Evolutionary conservation across 2,888 invertebrate genomes (phyloP), one percentile per base, ranked within the genome.

Genomic region (Hemaris fuciformis): DNA sequence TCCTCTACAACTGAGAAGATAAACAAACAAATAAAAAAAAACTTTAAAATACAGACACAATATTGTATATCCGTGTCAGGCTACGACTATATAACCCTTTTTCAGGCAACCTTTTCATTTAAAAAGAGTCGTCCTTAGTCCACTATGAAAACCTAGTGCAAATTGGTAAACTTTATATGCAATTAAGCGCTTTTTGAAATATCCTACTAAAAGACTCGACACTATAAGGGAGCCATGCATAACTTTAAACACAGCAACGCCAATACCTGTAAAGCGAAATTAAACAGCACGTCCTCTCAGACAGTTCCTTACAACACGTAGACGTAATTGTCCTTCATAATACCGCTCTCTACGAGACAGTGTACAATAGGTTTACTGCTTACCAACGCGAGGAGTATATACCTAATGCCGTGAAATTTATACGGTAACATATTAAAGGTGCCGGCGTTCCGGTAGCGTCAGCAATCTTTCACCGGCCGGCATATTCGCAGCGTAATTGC

Each of bases 401-500:
- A 45, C 57, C 25, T 57, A 46, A 61, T 57, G 60, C 64, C 68
- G 48, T 70, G 64, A 74, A 77, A 75, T 77, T 74, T 73, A 77
- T 72, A 70, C 63, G 69, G 69, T 64, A 63, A 71, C 74, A 71
- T 73, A 71, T 70, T 74, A 73, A 72, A 76, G 70, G 70, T 71
- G 66, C 60, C 53, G 18, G 61, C 42, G 18, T 43, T 57, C 56
- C 60, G 31, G 60, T 53, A 62, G 53, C 65, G 63, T 70, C 68
- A 70, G 69, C 72, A 69, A 72, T 75, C 74, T 73, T 74, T 71
- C 73, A 71, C 68, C 57, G 58, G 72, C 80, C 77, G 18, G 74
- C 77, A 78, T 78, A 79, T 77, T 74, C 74, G 72, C 67, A 69
- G 74, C 75, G 75, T 81, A 85, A 85, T 84, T 84, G 80, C 79